Evolutionary conservation across 2,113 vertebrate genomes (phyloP).

Genomic region (Catharus minimus): DNA sequence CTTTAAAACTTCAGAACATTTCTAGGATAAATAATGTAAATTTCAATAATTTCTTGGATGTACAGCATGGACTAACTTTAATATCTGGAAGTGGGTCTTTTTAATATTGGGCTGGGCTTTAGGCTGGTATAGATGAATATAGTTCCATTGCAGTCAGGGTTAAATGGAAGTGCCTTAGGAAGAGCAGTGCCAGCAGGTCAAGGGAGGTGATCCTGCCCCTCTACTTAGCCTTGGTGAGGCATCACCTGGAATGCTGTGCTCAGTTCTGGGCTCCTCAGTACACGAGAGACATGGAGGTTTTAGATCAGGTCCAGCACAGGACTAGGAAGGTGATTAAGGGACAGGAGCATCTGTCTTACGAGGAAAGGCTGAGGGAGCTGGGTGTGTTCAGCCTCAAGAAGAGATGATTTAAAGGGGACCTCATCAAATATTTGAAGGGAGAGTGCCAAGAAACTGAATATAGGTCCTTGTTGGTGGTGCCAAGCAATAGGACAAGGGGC

Average conservation of each 20-base stretch:
- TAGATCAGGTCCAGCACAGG: fast-evolving
- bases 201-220: not conserved
- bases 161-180: not conserved
- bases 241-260: not conserved
- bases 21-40: not conserved
- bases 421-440: not conserved
- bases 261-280: not conserved
- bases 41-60: not conserved
- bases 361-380: not conserved
- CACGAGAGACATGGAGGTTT: not conserved
- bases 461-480: not conserved
- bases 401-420: not conserved
- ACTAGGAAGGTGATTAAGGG: not conserved
- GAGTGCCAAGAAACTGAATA: not conserved
- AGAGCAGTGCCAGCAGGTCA: not conserved
- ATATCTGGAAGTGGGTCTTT: not conserved
- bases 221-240: not conserved
- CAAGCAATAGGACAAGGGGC: not conserved
- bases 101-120: not conserved
- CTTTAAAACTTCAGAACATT: not conserved
- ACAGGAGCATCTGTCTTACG: not conserved
- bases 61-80: not conserved
- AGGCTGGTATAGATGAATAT: not conserved
- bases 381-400: not conserved
- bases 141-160: not conserved